A percentile compares a stretch with the other conserved stretches of the same genome.
Conservation (phyloP, 37 sponge, comb jelly and placozoan species). For the Chondrilla cf. caribensis region DNA sequence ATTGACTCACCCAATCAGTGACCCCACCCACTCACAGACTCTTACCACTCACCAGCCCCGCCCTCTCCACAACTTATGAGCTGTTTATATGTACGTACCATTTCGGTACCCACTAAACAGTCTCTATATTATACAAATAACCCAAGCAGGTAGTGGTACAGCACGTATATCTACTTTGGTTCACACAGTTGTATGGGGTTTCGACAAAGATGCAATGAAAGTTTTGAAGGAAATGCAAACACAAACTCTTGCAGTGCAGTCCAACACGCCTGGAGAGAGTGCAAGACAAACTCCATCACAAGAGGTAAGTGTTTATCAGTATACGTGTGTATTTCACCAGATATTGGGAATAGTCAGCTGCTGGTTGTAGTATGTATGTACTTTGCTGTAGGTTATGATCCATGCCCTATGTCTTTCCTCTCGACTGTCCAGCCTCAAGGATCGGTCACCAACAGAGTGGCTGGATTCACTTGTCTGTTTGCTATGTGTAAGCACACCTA, state of each 20-base stretch:
- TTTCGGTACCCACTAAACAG: too few species aligned
- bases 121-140: too few species aligned
- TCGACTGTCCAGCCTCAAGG: conserved; percentile 17
- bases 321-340: background rate
- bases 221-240: conserved; percentile 34
- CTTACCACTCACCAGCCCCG: background rate
- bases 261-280: background rate
- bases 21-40: background rate
- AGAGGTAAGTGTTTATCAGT: background rate
- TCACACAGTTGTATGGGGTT: conserved; percentile 87
- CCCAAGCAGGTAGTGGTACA: too few species aligned
- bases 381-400: too few species aligned
- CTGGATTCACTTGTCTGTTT: conserved; percentile 54
- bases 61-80: background rate
- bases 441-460: conserved; percentile 64
- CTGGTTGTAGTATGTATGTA: too few species aligned
- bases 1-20: background rate
- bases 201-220: conserved; percentile 42
- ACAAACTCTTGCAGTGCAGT: background rate
- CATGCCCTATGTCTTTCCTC: background rate
- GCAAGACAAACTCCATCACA: background rate
- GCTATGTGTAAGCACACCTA: conserved; percentile 47
- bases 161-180: too few species aligned
- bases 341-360: too few species aligned
- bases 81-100: too few species aligned